Base-by-base conservation (phyloP, 2,888 invertebrate species). In the Trachelus troglodyta region DNA sequence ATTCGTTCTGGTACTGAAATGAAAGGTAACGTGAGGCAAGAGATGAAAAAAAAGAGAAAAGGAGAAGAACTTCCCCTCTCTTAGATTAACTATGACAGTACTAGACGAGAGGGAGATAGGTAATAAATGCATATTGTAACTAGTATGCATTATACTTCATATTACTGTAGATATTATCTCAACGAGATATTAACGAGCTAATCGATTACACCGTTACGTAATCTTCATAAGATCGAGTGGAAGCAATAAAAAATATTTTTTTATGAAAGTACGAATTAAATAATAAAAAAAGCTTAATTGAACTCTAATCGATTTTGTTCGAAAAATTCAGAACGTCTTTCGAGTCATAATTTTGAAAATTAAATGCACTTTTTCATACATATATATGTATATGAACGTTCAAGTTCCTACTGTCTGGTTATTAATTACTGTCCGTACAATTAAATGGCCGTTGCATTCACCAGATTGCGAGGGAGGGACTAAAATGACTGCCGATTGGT, bases 21-120 rank as follows among this genome's bases (percentile, higher is more conserved):
- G 75, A 77, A 77, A 77, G 77, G 74, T 15, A 74, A 75, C 71
- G 37, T 77, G 77, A 77, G 34, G 77, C 77, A 77, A 77, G 31
- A 34, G 15, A 71, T 23, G 69, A 15, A 34, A 23, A 71, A 35
- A 34, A 71, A 31, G 12, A 4, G 15, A 34, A 71, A 71, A 71
- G 71, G 15, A 56, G 56, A 23, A 56, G 56, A 37, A 37, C 56
- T 9, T 56, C 23, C 56, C 56, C 23, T 56, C 56, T 56, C 56
- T 23, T 23, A 56, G 1, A 15, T 56, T 56, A 56, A 56, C 56
- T 23, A 56, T 23, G 6, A 23, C 56, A 23, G 56, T 9, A 23
- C 23, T 9, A 56, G 23, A 56, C 23, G 56, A 56, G 56, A 56
- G 2, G 56, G 56, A 23, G 56, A 9, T 34, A 34, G 0, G 9